phyloP scores from a whole-genome alignment of 1,140 invertebrate genomes.

The Apis laboriosa region DNA sequence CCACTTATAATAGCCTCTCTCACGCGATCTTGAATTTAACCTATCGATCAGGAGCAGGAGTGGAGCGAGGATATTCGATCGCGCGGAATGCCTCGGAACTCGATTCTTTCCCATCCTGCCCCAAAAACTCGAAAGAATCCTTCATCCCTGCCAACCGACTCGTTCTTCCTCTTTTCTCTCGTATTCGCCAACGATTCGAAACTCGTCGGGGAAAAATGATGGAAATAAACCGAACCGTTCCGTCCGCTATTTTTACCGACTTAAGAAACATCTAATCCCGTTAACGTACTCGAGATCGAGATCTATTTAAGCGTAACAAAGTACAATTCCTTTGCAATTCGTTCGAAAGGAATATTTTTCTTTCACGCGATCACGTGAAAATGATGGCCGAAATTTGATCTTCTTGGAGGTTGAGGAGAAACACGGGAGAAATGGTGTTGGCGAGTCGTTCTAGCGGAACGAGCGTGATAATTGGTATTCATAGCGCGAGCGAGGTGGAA shows the following conservation, averaged over 20 bases:
- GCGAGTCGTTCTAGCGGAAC: conserved; percentile 29
- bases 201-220: conserved; percentile 16
- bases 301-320: conserved; percentile 3
- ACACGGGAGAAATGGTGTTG: neutral
- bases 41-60: conserved; percentile 54
- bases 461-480: conserved; percentile 50
- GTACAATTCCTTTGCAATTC: neutral
- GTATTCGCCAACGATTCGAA: conserved; percentile 7
- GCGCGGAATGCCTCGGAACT: conserved; percentile 37
- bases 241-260: conserved; percentile 53
- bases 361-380: neutral
- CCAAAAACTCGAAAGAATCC: conserved; percentile 34
- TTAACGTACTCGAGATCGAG: conserved; percentile 14
- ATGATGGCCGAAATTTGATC: too few species aligned
- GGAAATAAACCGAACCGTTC: neutral
- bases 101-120: conserved; percentile 40
- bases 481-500: conserved; percentile 12
- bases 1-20: conserved; percentile 59
- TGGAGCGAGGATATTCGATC: conserved; percentile 42
- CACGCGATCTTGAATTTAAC: conserved; percentile 65
- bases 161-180: conserved; percentile 46
- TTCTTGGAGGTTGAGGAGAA: too few species aligned
- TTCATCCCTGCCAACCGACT: conserved; percentile 30
- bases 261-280: neutral
- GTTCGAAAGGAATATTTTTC: neutral